Evolutionary conservation across 1,140 invertebrate genomes (phyloP), one percentile per base, ranked within the genome.

Genomic region (Archivesica marissinica): DNA sequence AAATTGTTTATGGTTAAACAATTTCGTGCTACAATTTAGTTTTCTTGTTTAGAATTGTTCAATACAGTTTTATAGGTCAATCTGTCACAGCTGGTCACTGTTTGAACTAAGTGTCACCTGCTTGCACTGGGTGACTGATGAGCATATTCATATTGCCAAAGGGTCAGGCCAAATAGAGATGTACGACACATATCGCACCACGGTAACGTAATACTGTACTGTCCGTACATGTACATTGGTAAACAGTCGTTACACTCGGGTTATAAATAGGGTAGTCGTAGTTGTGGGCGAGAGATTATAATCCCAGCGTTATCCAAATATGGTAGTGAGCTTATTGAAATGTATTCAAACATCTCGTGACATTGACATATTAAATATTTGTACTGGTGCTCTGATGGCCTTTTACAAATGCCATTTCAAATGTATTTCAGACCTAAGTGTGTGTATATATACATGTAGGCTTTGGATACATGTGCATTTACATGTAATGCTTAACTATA

Each of bases 231-330:
- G 25, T 41, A 50, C n/a, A 28, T 28, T n/a, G 28, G 68, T 72
- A 72, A 72, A 72, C 59, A 35, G 28, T 50, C 28, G 44, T 30
- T 28, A 7, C 25, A 25, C 6, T 56, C 28, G 44, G 39, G 30
- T 72, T 52, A 50, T 72, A 72, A 72, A 72, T 72, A 72, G 68
- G 44, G 28, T 33, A 33, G 44, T 72, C 15, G 33, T 7, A 64
- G 39, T 23, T 50, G 68, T 47, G 20, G 41, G 20, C 68, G 3
- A 72, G 15, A 59, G 59, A 64, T 64, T 25, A 64, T n/a, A n/a
- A n/a, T 23, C 17, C 17, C 17, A 59, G 6, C 6, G 11, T 59
- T 59, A 59, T 25, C n/a, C n/a, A 30, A 59, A 59, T 59, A 59
- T 59, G 25, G 54, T 6, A 25, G 17, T 59, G 54, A 59, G 25